Evolutionary conservation across 2,113 vertebrate genomes (phyloP), one percentile per base, ranked within the genome.

Genomic region (Trematomus loennbergii): DNA sequence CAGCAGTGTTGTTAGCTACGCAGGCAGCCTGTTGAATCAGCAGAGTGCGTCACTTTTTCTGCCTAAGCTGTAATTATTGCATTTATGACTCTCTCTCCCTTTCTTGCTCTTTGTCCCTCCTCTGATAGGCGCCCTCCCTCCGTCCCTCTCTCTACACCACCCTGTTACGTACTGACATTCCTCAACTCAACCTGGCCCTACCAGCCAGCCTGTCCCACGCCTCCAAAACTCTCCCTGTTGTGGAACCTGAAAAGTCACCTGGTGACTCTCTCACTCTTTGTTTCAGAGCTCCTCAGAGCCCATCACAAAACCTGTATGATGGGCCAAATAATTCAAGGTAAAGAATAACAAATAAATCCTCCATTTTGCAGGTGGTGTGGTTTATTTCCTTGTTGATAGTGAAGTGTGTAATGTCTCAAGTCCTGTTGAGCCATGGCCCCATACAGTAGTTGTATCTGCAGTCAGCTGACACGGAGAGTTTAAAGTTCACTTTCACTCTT

Each of bases 241-340:
- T 73, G 50, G 66, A 94, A 93, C 90, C 86, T 88, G 94, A 87
- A 94, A 87, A 91, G 88, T 69, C 63, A 88, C 80, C 73, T 18
- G 0, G 40, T 81, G 49, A 73, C 46, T 79, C 25, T 33, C 7
- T 33, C 71, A 40, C 9, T 49, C 20, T 61, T 25, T 33, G 18
- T 66, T 60, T 64, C 16, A 59, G 46, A 18, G 20, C 64, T 46
- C 63, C 57, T 63, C 16, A 62, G 20, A 75, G 45, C 59, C 10
- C 29, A 48, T 46, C 9, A 48, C 12, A 75, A 25, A 49, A 50
- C 50, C 12, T 68, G 16, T 73, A 46, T 2, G 1, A 48, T n/a
- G 0, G 25, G 5, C 49, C 54, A 6, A 45, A 57, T 43, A 9
- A 20, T 55, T 67, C 25, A 67, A 1, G 20, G 59, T 25, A 43